Evolutionary conservation across 2,888 invertebrate species (phyloP).

Genomic region (Andrena trimmerana): DNA sequence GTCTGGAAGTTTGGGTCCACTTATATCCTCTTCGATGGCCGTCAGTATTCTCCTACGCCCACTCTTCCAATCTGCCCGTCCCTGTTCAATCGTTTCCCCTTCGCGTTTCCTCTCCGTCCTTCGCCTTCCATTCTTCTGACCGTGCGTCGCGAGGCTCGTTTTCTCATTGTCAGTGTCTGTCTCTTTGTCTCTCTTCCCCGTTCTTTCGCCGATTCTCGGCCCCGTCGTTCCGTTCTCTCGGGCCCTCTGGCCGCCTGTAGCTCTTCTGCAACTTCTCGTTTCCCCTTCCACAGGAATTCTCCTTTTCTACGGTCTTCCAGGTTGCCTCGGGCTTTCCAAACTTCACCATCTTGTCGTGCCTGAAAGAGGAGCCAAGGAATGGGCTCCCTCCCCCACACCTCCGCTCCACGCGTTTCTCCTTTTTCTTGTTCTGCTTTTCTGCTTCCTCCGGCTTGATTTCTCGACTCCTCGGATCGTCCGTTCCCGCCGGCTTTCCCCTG

Average conservation of each 20-base stretch:
- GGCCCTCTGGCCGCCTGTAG: constrained; percentile 63
- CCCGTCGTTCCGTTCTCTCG: constrained; percentile 43
- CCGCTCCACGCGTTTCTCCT: constrained; percentile 22
- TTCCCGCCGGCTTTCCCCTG: constrained; percentile 22
- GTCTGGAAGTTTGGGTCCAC: constrained; percentile 48
- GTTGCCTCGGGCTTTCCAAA: constrained; percentile 76
- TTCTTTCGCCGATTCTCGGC: constrained; percentile 27
- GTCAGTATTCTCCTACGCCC: constrained; percentile 63
- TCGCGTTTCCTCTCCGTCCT: constrained; percentile 3
- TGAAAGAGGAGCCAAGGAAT: constrained; percentile 65
- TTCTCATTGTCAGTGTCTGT: constrained; percentile 68
- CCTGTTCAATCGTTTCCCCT: constrained; percentile 7
- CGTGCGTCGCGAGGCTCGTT: constrained; percentile 53
- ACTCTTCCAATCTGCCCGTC: constrained; percentile 37
- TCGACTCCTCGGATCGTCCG: constrained; percentile 37
- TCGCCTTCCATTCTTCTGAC: neutral
- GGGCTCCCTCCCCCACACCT: constrained; percentile 3
- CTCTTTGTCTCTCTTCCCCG: constrained; percentile 56
- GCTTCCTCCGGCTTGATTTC: constrained; percentile 44
- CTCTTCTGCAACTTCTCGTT: constrained; percentile 66
- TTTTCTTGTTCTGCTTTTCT: constrained; percentile 21
- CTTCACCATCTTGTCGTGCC: constrained; percentile 75
- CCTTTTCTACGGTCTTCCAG: constrained; percentile 64
- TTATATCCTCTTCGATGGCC: constrained; percentile 53
- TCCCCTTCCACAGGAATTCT: constrained; percentile 67